A percentile compares a stretch with the other conserved stretches of the same genome.
These are phyloP conservation scores for Drosophila mauritiana DNA, from an alignment of 1,140 invertebrate species.

Conservation along the genomic window DNA sequence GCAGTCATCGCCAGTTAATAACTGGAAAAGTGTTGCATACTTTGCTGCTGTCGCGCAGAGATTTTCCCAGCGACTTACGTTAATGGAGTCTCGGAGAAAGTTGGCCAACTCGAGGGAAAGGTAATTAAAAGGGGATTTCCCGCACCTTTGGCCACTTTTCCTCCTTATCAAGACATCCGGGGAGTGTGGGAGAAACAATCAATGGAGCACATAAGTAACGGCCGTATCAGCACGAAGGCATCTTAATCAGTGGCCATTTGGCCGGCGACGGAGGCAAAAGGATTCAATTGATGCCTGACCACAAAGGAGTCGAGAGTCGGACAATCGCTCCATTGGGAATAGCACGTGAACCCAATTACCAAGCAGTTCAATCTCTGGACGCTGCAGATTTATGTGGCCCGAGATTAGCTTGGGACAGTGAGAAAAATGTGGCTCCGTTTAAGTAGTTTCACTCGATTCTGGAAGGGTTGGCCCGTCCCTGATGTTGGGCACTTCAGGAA, in stretches of 20 bases:
- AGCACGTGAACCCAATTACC: constrained; percentile 75
- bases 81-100: constrained; percentile 50
- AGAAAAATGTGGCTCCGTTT: neutral
- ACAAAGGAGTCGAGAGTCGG: constrained; percentile 54
- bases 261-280: constrained; percentile 42
- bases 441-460: neutral
- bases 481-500: too few species aligned
- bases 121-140: constrained; percentile 44
- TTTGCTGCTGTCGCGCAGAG: constrained; percentile 51
- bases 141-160: constrained; percentile 30
- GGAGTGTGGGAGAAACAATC: constrained; percentile 58
- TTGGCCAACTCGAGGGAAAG: constrained; percentile 27
- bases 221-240: constrained; percentile 50
- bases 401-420: constrained; percentile 45
- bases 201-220: constrained; percentile 75
- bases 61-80: constrained; percentile 61
- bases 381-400: constrained; percentile 65
- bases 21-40: constrained; percentile 73
- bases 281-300: constrained; percentile 79
- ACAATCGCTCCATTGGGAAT: constrained; percentile 68
- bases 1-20: constrained; percentile 45
- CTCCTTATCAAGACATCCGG: constrained; percentile 17
- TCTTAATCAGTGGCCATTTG: constrained; percentile 79
- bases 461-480: neutral
- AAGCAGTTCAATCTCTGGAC: constrained; percentile 60